Evolutionary conservation across 2,113 vertebrate species (phyloP).

Genomic region (Aegithalos caudatus): DNA sequence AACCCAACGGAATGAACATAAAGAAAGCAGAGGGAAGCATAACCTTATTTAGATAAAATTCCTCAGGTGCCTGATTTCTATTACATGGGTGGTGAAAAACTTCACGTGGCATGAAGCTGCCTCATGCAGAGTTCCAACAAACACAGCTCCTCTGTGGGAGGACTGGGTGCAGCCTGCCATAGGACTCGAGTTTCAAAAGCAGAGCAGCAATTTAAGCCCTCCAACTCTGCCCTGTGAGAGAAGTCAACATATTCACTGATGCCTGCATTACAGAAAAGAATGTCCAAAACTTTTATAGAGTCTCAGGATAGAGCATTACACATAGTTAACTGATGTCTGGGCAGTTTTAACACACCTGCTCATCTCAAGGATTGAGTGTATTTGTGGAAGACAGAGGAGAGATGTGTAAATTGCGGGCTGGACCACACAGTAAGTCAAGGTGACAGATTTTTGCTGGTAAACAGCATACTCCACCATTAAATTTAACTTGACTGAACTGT

Average conservation of each 20-base stretch:
- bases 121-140: not conserved
- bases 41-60: not conserved
- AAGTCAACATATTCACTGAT: not conserved
- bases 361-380: not conserved
- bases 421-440: not conserved
- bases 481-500: not conserved
- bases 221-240: not conserved
- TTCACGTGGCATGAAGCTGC: fast-evolving
- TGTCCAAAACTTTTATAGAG: not conserved
- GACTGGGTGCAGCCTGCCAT: not conserved
- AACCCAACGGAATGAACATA: not conserved
- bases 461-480: not conserved
- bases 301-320: not conserved
- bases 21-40: not conserved
- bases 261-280: not conserved
- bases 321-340: not conserved
- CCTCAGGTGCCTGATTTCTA: not conserved
- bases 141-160: fast-evolving
- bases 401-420: not conserved
- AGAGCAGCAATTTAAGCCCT: not conserved
- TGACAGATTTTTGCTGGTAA: conserved; percentile 2
- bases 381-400: not conserved
- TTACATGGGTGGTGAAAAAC: not conserved
- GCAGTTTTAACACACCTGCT: not conserved
- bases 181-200: not conserved